phyloP scores from a whole-genome alignment of 1,140 invertebrate species.

The Brachionus angularis region DNA sequence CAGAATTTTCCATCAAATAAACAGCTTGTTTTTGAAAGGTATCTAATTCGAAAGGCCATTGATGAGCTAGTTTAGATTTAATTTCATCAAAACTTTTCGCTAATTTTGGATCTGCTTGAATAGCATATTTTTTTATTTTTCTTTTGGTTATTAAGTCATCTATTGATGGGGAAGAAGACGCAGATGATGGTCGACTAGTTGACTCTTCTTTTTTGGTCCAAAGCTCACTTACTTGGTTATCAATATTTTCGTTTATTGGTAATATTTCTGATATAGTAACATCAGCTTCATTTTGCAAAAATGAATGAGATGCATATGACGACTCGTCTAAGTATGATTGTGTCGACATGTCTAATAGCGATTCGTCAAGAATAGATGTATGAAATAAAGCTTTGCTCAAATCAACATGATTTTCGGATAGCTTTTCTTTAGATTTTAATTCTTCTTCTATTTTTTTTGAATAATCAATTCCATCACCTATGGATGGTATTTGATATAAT shows the following conservation, averaged over 20 bases:
- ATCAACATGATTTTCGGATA: slow-evolving; percentile 16
- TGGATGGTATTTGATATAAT: slow-evolving; percentile 25
- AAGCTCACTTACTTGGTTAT: not conserved
- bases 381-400: slow-evolving; percentile 40
- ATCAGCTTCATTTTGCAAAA: slow-evolving; percentile 16
- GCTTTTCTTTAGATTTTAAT: slow-evolving; percentile 2
- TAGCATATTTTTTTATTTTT: slow-evolving; percentile 38
- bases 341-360: slow-evolving; percentile 28
- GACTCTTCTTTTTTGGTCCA: not conserved
- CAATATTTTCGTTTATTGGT: not conserved
- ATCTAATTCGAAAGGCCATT: slow-evolving; percentile 87
- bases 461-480: slow-evolving; percentile 38
- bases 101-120: slow-evolving; percentile 19
- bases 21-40: slow-evolving; percentile 95
- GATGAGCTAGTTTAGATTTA: slow-evolving; percentile 19
- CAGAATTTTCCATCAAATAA: slow-evolving; percentile 81
- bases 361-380: slow-evolving; percentile 7
- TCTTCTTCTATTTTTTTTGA: not conserved
- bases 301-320: not conserved
- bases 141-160: not conserved
- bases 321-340: slow-evolving; percentile 35
- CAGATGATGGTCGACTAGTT: not conserved
- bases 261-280: slow-evolving; percentile 11
- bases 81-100: slow-evolving; percentile 40
- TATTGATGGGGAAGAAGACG: slow-evolving; percentile 2